Evolutionary conservation across 2,888 invertebrate genomes (phyloP), one percentile per base, ranked within the genome.

Genomic region (Steinernema scapterisci): DNA sequence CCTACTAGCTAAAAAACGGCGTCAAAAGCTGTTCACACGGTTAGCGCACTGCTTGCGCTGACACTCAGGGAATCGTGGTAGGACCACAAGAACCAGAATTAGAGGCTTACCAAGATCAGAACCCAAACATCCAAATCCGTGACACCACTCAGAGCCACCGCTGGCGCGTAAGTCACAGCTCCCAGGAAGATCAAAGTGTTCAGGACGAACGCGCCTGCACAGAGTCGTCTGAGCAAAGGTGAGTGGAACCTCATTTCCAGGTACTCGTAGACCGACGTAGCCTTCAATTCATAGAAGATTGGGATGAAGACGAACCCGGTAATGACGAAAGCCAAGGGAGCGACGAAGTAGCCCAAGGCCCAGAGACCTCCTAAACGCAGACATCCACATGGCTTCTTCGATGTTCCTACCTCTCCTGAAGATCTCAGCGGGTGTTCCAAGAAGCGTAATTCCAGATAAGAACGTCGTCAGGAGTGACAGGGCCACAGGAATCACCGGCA

Each of bases 391-490:
- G n/a, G n/a, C n/a, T n/a, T n/a, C n/a, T n/a, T n/a, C n/a, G n/a
- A n/a, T n/a, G n/a, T n/a, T n/a, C 43, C 23, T 11, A 71, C 72
- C 72, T 16, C 56, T 31, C 16, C 72, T 31, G 88, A 94, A 95
- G 87, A 92, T 93, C 88, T 95, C 95, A 72, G 93, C 91, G 45
- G 94, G 93, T 0, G 94, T 92, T 19, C 94, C 95, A 23, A 95
- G 90, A 46, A 95, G 88, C 0, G 94, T 93, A 73, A 95, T 92
- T 51, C 94, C 93, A 0, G 94, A 94, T 93, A 95, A 93, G 88
- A 94, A 94, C 52, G 94, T 94, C 19, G 94, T 94, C 93, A 94
- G 94, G 75, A 95, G 88, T 1, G 94, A 94, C 79, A 94, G 93
- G 1, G 94, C 93, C 0, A 95, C 93, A 0, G 94, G 93, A 6